Evolutionary conservation across 2,797 vertebrate species (phyloP), one percentile per base, ranked within the genome.

Genomic region (Picus viridis): DNA sequence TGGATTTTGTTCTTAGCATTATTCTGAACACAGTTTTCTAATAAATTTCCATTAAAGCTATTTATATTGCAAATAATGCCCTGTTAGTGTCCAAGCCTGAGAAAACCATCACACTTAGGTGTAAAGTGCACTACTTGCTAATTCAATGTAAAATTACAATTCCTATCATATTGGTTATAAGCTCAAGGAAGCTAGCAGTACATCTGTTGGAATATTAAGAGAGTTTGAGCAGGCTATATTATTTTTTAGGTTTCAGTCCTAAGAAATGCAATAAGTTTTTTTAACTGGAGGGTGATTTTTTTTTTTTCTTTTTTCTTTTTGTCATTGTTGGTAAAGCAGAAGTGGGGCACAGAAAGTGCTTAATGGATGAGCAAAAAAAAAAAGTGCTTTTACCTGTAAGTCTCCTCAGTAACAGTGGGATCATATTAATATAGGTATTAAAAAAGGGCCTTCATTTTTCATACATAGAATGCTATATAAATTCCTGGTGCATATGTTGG

Each of bases 141-240:
- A 12, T 36, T 54, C 45, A 16, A 18, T 82, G 7, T 27, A 24
- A 30, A 49, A 23, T 64, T 90, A n/a, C 30, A 86, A 56, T 63
- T 68, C 18, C 8, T 0, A 0, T 22, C 14, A 39, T 3, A 29
- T 73, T 12, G 16, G 10, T 71, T 30, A 34, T 80, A 51, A 86
- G 27, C 0, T 7, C 58, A 19, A 65, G n/a, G 72, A 56, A 71
- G 26, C 18, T 3, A n/a, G 3, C 4, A 27, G n/a, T 24, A 3
- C 49, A 20, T 11, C 23, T 43, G 2, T 34, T 82, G 53, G 12
- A 32, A 16, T 77, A 5, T 73, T 47, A 53, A 18, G 12, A 53
- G 43, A n/a, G 16, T 53, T 49, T 49, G 30, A 56, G 30, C 30
- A 30, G 36, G 20, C 2, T 83, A 4, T 68, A 2, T 74, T 63